These are phyloP conservation scores for Malurus melanocephalus DNA, from an alignment of 2,113 vertebrate species.

Conservation along the genomic window DNA sequence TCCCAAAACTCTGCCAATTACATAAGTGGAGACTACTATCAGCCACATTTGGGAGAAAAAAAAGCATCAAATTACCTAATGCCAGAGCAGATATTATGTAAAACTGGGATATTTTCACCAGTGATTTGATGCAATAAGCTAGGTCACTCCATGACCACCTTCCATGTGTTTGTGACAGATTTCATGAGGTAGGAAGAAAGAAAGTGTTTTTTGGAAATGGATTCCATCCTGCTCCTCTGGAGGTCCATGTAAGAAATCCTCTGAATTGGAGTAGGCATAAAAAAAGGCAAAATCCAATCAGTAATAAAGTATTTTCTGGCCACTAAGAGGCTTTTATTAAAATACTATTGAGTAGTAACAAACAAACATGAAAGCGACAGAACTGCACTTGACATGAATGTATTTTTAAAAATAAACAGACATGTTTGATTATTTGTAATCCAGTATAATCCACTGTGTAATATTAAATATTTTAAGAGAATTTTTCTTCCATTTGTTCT, in stretches of 20 bases:
- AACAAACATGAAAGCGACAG: conserved; percentile 20
- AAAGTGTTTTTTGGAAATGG: not conserved
- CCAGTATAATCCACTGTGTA: conserved; percentile 36
- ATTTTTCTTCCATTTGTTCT: conserved; percentile 43
- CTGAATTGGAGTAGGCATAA: not conserved
- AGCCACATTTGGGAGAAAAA: not conserved
- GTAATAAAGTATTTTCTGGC: not conserved
- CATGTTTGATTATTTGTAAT: conserved; percentile 44
- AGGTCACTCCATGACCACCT: not conserved
- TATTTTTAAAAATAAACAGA: conserved; percentile 19
- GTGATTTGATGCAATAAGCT: not conserved
- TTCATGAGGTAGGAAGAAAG: not conserved
- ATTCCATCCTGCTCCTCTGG: not conserved
- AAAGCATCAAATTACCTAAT: not conserved
- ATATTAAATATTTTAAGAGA: conserved; percentile 44
- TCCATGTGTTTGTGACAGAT: not conserved
- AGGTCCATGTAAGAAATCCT: not conserved
- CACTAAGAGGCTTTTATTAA: not conserved
- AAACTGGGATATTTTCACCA: not conserved
- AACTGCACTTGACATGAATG: not conserved
- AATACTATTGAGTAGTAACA: not conserved
- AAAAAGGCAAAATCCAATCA: not conserved
- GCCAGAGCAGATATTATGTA: not conserved
- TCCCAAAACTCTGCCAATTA: not conserved
- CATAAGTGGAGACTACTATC: not conserved